phyloP scores from a whole-genome alignment of 2,797 vertebrate genomes.

The Hipposideros larvatus region DNA sequence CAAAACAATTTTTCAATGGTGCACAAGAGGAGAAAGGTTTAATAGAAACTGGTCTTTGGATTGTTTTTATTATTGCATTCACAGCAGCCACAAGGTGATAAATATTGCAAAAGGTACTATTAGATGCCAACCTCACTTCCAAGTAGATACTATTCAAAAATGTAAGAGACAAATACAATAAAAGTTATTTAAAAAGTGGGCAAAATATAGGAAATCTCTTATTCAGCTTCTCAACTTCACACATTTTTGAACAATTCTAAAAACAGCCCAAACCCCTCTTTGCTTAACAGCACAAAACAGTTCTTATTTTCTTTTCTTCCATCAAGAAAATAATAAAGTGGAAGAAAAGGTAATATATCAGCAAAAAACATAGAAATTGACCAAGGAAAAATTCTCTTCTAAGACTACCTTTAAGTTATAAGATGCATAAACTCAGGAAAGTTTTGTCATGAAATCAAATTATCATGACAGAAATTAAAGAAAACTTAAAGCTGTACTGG shows the following conservation, averaged over 20 bases:
- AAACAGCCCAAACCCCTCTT: constrained; percentile 10
- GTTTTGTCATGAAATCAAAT: not conserved
- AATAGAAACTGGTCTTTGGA: not conserved
- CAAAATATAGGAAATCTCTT: not conserved
- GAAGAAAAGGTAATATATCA: not conserved
- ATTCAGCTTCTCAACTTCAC: not conserved
- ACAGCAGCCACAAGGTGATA: not conserved
- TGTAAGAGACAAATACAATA: not conserved
- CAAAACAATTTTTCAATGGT: not conserved
- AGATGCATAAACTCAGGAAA: not conserved
- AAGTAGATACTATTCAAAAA: not conserved
- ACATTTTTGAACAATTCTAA: not conserved
- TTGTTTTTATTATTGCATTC: not conserved
- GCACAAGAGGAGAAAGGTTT: not conserved
- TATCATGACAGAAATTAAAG: not conserved
- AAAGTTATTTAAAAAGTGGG: not conserved
- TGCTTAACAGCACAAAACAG: constrained; percentile 21
- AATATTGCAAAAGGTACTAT: not conserved
- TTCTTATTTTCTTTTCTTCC: not conserved
- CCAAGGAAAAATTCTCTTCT: not conserved
- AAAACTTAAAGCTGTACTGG: not conserved
- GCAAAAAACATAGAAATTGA: not conserved
- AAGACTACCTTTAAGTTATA: not conserved
- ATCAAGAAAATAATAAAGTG: not conserved
- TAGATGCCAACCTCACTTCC: not conserved